phyloP scores from a whole-genome alignment of 2,888 invertebrate genomes.

The Plebejus anna region DNA sequence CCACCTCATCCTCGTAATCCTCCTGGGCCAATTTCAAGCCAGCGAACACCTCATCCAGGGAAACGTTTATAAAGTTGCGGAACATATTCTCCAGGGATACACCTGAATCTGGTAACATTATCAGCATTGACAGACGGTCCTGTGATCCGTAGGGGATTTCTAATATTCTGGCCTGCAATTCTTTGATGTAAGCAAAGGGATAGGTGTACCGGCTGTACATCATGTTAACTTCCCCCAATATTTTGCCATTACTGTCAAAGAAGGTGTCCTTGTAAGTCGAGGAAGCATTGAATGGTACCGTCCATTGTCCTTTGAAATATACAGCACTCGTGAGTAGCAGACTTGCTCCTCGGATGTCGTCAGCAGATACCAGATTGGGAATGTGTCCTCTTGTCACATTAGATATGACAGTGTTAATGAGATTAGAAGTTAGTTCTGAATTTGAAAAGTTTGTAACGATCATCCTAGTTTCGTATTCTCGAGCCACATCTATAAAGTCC shows the following conservation, averaged over 20 bases:
- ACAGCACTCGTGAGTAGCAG: conserved; percentile 84
- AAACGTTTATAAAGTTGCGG: conserved; percentile 63
- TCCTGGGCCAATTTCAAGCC: conserved; percentile 68
- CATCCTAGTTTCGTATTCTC: conserved; percentile 52
- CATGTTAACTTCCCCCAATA: conserved; percentile 83
- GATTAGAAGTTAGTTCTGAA: conserved; percentile 43
- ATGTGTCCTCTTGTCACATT: conserved; percentile 59
- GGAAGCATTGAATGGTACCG: conserved; percentile 80
- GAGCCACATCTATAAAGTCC: conserved; percentile 48
- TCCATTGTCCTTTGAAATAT: conserved; percentile 87
- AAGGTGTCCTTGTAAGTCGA: conserved; percentile 77
- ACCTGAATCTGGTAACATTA: conserved; percentile 82
- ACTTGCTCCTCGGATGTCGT: conserved; percentile 68
- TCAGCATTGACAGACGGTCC: conserved; percentile 80
- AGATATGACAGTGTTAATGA: conserved; percentile 53
- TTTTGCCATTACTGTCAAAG: conserved; percentile 72
- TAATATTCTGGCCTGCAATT: conserved; percentile 80
- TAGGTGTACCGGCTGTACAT: conserved; percentile 84
- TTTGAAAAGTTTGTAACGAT: conserved; percentile 52
- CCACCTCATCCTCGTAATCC: conserved; percentile 81
- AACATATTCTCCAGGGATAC: conserved; percentile 75
- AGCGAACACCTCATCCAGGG: conserved; percentile 72
- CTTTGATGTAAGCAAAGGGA: conserved; percentile 77
- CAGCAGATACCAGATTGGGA: conserved; percentile 52
- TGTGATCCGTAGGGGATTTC: conserved; percentile 84